phyloP scores from a whole-genome alignment of 1,140 invertebrate genomes.

The Mactra quadrangularis region DNA sequence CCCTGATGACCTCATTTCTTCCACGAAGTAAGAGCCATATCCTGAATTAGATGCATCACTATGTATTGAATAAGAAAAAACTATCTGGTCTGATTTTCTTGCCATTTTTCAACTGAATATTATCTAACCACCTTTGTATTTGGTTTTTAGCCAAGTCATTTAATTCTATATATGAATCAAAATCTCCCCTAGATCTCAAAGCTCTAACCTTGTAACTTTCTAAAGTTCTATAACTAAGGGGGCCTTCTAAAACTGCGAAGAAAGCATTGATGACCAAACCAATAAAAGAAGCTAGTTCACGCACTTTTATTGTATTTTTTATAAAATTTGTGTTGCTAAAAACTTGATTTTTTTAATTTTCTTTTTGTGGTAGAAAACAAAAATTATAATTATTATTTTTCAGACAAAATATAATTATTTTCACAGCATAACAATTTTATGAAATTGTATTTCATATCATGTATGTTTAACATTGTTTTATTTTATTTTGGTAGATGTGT shows the following conservation, averaged over 20 bases:
- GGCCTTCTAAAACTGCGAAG: slow-evolving; percentile 20
- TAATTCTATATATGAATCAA: slow-evolving; percentile 12
- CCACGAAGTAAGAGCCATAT: slow-evolving; percentile 10
- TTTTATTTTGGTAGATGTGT: too few species aligned
- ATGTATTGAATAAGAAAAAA: slow-evolving; percentile 1
- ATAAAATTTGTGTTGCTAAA: too few species aligned
- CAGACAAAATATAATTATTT: too few species aligned
- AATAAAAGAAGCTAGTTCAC: slow-evolving; percentile 41
- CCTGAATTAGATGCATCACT: slow-evolving; percentile 16
- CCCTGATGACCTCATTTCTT: background rate
- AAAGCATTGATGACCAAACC: slow-evolving; percentile 30
- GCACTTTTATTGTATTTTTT: background rate
- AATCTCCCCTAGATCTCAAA: slow-evolving; percentile 2
- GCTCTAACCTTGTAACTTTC: background rate
- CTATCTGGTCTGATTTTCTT: slow-evolving; percentile 12
- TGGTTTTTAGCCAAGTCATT: background rate
- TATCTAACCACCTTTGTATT: slow-evolving; percentile 21
- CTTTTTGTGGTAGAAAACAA: too few species aligned
- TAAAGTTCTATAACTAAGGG: slow-evolving; percentile 4
- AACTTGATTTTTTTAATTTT: too few species aligned
- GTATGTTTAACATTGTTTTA: too few species aligned
- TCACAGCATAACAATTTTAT: too few species aligned
- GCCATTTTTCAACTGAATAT: slow-evolving; percentile 5
- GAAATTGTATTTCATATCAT: too few species aligned
- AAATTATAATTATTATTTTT: too few species aligned